Conservation (phyloP, 2,113 vertebrate species). For the Apteryx mantelli region DNA sequence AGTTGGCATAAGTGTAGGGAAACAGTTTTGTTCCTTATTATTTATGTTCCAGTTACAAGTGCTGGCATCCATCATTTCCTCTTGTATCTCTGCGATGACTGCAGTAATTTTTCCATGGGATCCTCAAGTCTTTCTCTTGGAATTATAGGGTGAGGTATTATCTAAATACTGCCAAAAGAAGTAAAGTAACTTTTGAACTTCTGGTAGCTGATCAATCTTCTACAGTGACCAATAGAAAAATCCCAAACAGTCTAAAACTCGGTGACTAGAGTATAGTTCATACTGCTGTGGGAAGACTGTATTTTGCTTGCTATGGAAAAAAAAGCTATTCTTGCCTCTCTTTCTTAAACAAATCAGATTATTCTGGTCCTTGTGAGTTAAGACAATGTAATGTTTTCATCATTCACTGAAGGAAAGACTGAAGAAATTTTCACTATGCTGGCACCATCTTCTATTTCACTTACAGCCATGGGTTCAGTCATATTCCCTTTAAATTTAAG, state of each 20-base stretch:
- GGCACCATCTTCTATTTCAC: neutral
- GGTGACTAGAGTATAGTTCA: neutral
- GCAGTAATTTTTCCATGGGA: neutral
- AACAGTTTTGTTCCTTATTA: neutral
- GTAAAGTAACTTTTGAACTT: neutral
- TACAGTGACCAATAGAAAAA: neutral
- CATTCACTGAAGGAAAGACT: neutral
- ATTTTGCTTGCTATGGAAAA: neutral
- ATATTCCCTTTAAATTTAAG: neutral
- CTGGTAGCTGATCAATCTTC: neutral
- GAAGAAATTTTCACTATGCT: neutral
- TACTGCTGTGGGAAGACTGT: fast-evolving
- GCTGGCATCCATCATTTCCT: neutral
- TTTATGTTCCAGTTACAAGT: neutral
- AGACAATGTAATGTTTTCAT: neutral
- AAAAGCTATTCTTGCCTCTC: neutral
- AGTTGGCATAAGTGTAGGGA: too few species aligned
- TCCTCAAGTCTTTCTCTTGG: neutral
- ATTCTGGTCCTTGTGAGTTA: neutral
- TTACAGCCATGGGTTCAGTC: neutral
- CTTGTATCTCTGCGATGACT: neutral
- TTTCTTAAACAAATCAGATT: neutral
- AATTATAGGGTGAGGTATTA: neutral
- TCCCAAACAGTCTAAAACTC: neutral
- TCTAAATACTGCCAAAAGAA: neutral